Evolutionary conservation across 1,140 invertebrate genomes (phyloP).

Genomic region (Brachionus manjavacas): DNA sequence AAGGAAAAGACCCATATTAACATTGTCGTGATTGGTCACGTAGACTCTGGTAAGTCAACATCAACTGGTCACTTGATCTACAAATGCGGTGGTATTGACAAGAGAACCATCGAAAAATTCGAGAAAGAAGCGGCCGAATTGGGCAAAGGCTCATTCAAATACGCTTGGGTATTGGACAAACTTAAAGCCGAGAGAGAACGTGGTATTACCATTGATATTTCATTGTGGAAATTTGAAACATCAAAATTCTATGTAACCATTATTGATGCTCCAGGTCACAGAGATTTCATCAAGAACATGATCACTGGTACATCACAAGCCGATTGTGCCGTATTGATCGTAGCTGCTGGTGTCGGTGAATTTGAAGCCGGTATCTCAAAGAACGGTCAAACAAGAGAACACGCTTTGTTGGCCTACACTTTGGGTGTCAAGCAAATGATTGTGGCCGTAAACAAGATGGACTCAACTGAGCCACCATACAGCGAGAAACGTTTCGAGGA

Average conservation of each 20-base stretch:
- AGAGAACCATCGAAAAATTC: slow-evolving; percentile 93
- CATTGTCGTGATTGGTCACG: too few relatives aligned
- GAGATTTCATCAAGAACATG: slow-evolving; percentile 99
- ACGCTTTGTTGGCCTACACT: too few relatives aligned
- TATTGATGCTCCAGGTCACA: slow-evolving; percentile 96
- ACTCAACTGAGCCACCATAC: too few relatives aligned
- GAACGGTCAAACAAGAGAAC: too few relatives aligned
- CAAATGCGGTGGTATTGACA: slow-evolving; percentile 95
- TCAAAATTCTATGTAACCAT: slow-evolving; percentile 95
- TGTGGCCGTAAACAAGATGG: too few relatives aligned
- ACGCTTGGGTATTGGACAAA: slow-evolving; percentile 97
- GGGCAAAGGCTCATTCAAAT: slow-evolving; percentile 91
- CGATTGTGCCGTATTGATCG: slow-evolving; percentile 94
- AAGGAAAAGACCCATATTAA: too few relatives aligned
- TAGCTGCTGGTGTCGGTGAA: slow-evolving; percentile 92
- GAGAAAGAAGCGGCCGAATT: slow-evolving; percentile 85
- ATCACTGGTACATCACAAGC: slow-evolving; percentile 96
- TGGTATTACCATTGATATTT: slow-evolving; percentile 99
- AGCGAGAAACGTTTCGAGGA: too few relatives aligned
- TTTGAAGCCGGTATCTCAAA: slow-evolving; percentile 97
- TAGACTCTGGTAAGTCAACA: too few relatives aligned
- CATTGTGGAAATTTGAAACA: slow-evolving; percentile 97
- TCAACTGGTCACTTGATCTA: too few relatives aligned
- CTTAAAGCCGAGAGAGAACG: slow-evolving; percentile 96
- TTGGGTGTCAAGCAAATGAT: too few relatives aligned